phyloP scores from a whole-genome alignment of 2,797 vertebrate species.

The Cryptoprocta ferox region DNA sequence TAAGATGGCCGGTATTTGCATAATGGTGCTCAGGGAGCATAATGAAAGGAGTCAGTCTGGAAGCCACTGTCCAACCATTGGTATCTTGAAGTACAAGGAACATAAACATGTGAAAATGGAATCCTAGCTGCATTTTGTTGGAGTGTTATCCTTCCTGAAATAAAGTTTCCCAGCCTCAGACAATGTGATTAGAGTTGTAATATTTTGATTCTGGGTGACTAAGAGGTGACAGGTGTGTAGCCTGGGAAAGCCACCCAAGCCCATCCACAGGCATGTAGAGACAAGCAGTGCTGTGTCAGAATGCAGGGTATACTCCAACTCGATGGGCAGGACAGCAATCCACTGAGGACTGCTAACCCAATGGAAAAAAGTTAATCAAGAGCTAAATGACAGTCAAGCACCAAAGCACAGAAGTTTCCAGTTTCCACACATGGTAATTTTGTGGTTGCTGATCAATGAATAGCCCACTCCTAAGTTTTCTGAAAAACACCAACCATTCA shows the following conservation, averaged over 20 bases:
- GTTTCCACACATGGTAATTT: not conserved
- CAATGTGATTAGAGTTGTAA: not conserved
- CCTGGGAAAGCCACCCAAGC: not conserved
- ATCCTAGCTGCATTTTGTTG: conserved; percentile 28
- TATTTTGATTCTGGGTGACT: conserved; percentile 50
- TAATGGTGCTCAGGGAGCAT: not conserved
- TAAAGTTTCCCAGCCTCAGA: not conserved
- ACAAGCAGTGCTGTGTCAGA: conserved; percentile 10
- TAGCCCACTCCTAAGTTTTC: not conserved
- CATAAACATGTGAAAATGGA: not conserved
- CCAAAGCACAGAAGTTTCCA: not conserved
- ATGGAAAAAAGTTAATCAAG: not conserved
- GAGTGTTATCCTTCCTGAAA: not conserved
- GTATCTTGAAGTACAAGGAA: not conserved
- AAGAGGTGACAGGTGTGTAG: conserved; percentile 31
- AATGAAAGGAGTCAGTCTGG: not conserved
- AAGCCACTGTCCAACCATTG: not conserved
- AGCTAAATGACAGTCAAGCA: not conserved
- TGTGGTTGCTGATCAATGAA: not conserved
- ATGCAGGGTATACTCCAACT: not conserved
- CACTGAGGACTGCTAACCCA: not conserved
- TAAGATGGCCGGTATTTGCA: not conserved
- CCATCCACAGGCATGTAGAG: conserved; percentile 10
- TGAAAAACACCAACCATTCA: not conserved
- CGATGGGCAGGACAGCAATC: not conserved